These are phyloP conservation scores for Danio albolineatus DNA, from an alignment of 2,797 vertebrate species.

Conservation along the genomic window DNA sequence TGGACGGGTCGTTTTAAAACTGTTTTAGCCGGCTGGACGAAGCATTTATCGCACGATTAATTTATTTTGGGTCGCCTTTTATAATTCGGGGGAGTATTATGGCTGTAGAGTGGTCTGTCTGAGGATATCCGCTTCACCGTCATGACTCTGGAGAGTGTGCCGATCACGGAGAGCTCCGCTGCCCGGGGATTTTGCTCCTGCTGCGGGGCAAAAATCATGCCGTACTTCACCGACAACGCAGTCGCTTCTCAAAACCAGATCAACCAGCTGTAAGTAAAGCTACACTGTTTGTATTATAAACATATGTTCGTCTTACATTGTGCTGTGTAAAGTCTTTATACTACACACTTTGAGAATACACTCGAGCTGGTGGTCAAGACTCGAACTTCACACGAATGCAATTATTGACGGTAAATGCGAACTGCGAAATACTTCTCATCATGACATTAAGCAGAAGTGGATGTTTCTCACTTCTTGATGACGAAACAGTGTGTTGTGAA, in stretches of 20 bases:
- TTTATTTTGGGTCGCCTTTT: constrained; percentile 7
- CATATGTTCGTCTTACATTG: not conserved
- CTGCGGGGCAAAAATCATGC: constrained; percentile 88
- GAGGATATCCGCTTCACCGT: constrained; percentile 58
- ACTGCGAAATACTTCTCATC: constrained; percentile 1
- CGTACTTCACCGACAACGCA: constrained; percentile 89
- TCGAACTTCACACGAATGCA: not conserved
- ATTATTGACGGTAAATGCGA: not conserved
- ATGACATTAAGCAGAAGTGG: not conserved
- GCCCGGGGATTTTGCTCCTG: constrained; percentile 80
- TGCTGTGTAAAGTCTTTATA: not conserved
- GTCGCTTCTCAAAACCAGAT: constrained; percentile 90
- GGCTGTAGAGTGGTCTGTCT: constrained; percentile 12
- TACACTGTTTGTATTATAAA: not conserved
- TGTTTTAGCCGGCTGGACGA: not conserved
- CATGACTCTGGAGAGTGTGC: constrained; percentile 83
- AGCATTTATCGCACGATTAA: not conserved
- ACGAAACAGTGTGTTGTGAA: constrained; percentile 59
- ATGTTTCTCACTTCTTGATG: constrained; percentile 45
- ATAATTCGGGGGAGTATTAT: not conserved
- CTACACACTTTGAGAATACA: too few relatives aligned
- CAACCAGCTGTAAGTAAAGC: constrained; percentile 90
- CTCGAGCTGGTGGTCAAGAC: not conserved
- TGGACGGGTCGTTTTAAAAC: not conserved
- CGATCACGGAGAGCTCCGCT: constrained; percentile 73